Evolutionary conservation across 2,888 invertebrate genomes (phyloP).

Genomic region (Hirtodrosophila trivittata): DNA sequence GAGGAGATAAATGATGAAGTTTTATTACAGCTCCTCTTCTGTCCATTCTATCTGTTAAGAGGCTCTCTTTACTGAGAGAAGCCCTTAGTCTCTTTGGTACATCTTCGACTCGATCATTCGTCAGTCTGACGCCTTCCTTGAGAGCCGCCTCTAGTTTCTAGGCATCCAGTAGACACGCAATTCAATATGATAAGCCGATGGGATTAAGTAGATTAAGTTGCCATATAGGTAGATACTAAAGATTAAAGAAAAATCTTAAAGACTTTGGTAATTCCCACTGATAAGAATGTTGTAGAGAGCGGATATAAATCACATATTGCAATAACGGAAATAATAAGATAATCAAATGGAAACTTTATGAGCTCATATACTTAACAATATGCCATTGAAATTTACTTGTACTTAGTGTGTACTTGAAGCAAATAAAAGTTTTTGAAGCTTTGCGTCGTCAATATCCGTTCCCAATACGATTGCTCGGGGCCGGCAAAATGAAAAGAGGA

Average conservation of each 20-base stretch:
- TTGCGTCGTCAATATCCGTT: background rate
- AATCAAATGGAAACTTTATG: slow-evolving; percentile 15
- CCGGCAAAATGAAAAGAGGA: slow-evolving; percentile 38
- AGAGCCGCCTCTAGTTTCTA: no score
- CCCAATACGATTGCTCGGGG: background rate
- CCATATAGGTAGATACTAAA: no score
- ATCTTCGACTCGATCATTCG: no score
- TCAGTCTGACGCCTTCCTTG: no score
- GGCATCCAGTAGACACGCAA: no score
- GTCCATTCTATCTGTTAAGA: no score
- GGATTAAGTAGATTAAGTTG: no score
- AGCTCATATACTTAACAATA: slow-evolving; percentile 1
- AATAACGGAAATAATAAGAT: slow-evolving; percentile 24
- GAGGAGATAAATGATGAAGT: no score
- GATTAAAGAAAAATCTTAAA: slow-evolving; percentile 27
- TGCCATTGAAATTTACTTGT: slow-evolving; percentile 10
- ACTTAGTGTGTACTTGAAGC: slow-evolving; percentile 10
- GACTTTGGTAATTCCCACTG: slow-evolving; percentile 6
- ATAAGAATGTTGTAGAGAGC: slow-evolving; percentile 11
- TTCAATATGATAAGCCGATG: no score
- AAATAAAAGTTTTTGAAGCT: slow-evolving; percentile 3
- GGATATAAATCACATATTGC: slow-evolving; percentile 26
- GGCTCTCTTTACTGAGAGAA: no score
- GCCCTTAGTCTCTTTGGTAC: no score
- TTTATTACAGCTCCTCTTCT: no score